Conservation (phyloP, 2,888 invertebrate genomes). For the Emmelina monodactyla region DNA sequence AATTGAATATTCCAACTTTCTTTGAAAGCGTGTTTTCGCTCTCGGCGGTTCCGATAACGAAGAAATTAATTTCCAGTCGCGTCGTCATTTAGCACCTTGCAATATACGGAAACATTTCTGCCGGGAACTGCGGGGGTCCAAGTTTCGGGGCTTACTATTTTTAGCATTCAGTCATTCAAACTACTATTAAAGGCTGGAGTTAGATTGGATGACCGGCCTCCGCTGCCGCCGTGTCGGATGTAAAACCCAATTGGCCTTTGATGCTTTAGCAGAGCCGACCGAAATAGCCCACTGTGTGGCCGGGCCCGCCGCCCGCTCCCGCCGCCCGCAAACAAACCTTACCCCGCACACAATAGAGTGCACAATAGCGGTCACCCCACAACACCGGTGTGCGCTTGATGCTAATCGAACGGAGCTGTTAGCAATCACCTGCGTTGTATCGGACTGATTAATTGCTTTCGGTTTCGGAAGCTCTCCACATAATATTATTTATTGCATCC, state of each 20-base stretch:
- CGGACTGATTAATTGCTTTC: constrained; percentile 51
- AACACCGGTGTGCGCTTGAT: constrained; percentile 23
- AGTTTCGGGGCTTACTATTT: too few species aligned
- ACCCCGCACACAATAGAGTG: too few species aligned
- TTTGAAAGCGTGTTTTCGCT: too few species aligned
- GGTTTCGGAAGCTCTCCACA: constrained; percentile 18
- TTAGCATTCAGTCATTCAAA: constrained; percentile 23
- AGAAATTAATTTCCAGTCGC: too few species aligned
- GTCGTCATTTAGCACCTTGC: too few species aligned
- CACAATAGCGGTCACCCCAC: too few species aligned
- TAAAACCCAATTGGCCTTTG: constrained; percentile 57
- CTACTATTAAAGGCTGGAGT: constrained; percentile 36
- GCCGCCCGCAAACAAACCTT: too few species aligned
- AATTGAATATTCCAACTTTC: neutral
- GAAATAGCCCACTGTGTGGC: constrained; percentile 36
- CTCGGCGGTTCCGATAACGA: too few species aligned
- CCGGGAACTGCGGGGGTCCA: too few species aligned
- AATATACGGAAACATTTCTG: too few species aligned
- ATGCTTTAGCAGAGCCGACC: constrained; percentile 47
- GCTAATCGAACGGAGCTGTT: constrained; percentile 50
- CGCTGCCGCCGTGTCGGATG: constrained; percentile 34
- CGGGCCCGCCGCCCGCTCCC: too few species aligned
- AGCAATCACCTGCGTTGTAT: constrained; percentile 54
- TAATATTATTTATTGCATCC: neutral
- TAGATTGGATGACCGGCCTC: constrained; percentile 37